Base-by-base conservation (phyloP, 2,888 invertebrate genomes). In the Oscheius sp. region DNA sequence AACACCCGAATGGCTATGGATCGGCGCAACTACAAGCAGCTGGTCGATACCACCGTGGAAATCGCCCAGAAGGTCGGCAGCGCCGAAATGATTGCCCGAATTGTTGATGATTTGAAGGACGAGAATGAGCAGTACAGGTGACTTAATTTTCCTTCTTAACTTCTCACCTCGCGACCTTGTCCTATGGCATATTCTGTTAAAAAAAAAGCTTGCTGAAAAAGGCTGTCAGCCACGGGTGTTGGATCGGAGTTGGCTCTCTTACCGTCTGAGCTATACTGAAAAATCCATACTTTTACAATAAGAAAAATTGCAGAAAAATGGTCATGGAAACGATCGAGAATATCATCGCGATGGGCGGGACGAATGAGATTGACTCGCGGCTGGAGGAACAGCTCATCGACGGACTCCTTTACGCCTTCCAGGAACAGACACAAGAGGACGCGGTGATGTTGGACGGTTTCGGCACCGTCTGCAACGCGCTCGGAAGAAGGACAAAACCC, bases 31-130 rank as follows among this genome's bases (percentile, higher is more conserved):
- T 99, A 99, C 89, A 66, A 48, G 48, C 88, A 88, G 66, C 75
- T 99, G 73, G 99, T 99, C 0, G 99, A 99, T 89, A 99, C 99
- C 0, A 99, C 99, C 0, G 99, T 99, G 0, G 99, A 99, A 92
- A 99, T 99, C 79, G 99, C 99, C 7, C 98, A 98, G 90, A 99
- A 99, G 83, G 97, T 98, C 71, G 99, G 99, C n/a, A 95, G 97
- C 3, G 96, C 97, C 0, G 99, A 99, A 92, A 99, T 99, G 79
- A 96, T 99, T 77, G 96, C 85, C 90, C 93, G 98, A 79, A 95
- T 99, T 60, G 99, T 99, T 0, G 99, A 99, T 88, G 99, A 99
- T 91, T 91, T 99, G 74, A 99, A 99, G 91, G 99, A 99, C 90
- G 99, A 99, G 90, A 97, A 98, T 90, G 99, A 99, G 90, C 96